Evolutionary conservation across 35 echinoderm and acorn worm species (phyloP), one percentile per base, ranked within the genome.

Genomic region (Acanthaster planci): DNA sequence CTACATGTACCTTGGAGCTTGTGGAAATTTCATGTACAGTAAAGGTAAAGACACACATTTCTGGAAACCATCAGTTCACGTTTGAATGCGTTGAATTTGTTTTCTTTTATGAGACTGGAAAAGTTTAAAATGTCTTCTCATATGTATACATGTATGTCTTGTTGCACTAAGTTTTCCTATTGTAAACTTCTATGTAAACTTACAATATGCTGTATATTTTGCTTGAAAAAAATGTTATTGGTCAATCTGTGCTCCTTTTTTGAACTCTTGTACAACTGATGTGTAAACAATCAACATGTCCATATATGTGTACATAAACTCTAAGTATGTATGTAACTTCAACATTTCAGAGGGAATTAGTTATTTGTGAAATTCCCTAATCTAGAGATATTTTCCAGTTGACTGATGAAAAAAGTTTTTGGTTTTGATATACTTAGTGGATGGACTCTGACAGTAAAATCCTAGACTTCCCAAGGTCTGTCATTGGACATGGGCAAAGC

Each of bases 151-250:
- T 47, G 12, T 47, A 47, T 47, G 42, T 47, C 42, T 47, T 47
- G 42, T 47, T 47, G 4, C 42, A 6, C 12, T 72, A 72, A 26
- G 22, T 72, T 72, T 72, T 2, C 29, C 2, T 1, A 31, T 5
- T 72, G 64, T 29, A 14, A 10, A 26, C 34, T 9, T 67, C 22
- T 26, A 72, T 72, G 64, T 72, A 72, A 31, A 34, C 27, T 22
- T 31, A 72, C 64, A 72, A 26, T 72, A 34, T 72, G 64, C 64
- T 72, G 64, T 72, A 72, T 72, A 72, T 72, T 72, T 72, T 19
- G 21, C 14, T 31, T 14, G 23, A 72, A 31, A 72, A 29, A 72
- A 29, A 72, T 26, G 23, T 47, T 47, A 47, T 47, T 47, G 42
- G 42, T 47, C 42, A 12, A 12, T 47, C 42, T 47, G 4, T 4